A percentile compares a stretch with the other conserved stretches of the same genome.
These are phyloP conservation scores for Ctenomys sociabilis DNA, from an alignment of 2,113 vertebrate species.

Conservation along the genomic window DNA sequence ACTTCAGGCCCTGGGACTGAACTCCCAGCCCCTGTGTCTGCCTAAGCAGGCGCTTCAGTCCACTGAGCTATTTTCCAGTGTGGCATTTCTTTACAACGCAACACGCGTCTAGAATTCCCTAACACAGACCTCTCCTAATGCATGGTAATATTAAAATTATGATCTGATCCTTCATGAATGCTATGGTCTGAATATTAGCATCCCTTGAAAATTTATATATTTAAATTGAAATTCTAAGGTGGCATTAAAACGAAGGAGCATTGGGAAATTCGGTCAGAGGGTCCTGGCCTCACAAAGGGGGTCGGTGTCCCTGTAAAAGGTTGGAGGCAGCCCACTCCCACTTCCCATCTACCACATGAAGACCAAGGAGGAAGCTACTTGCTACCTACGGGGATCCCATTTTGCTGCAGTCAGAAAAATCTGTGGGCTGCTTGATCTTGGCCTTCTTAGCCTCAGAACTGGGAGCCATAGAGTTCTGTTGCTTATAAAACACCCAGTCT, in stretches of 20 bases:
- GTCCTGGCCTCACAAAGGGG: neutral
- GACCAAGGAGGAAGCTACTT: neutral
- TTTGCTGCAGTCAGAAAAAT: neutral
- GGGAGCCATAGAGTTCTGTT: neutral
- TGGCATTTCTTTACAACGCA: neutral
- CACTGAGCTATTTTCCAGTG: no score
- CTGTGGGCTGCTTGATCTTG: neutral
- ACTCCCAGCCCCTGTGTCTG: no score
- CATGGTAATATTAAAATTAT: neutral
- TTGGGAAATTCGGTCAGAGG: neutral
- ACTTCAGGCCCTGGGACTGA: no score
- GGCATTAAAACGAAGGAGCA: neutral
- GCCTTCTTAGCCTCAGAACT: neutral
- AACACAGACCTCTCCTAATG: neutral
- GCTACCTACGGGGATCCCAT: neutral
- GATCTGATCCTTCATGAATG: neutral
- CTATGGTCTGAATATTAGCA: neutral
- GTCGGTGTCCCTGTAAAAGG: neutral
- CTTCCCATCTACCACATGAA: neutral
- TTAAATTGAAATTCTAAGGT: neutral
- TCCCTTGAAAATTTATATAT: neutral
- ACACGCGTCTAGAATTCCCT: neutral
- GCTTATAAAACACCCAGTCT: neutral
- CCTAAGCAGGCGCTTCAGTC: no score
- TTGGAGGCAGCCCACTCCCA: neutral